Evolutionary conservation across 2,797 vertebrate genomes (phyloP).

Genomic region (Centroberyx gerrardi): DNA sequence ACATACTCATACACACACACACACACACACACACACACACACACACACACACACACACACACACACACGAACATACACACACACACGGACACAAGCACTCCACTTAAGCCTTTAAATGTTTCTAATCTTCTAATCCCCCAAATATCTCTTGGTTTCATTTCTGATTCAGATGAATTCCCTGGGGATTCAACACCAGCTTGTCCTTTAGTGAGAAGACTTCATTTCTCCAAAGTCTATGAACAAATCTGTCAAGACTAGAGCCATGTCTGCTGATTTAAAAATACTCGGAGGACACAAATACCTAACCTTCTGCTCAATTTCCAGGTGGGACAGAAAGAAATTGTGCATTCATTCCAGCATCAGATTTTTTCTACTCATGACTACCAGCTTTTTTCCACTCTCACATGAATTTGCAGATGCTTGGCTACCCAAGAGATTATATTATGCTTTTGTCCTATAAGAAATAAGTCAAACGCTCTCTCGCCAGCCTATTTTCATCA

Average conservation of each 20-base stretch:
- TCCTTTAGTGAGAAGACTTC: background rate
- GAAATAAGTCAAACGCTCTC: too few species aligned
- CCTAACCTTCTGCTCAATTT: background rate
- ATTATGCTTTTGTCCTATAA: too few species aligned
- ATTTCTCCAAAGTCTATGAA: slow-evolving; percentile 7
- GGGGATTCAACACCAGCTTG: slow-evolving; percentile 1
- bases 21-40: background rate
- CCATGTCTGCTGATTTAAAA: background rate
- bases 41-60: too few species aligned
- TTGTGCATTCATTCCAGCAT: too few species aligned
- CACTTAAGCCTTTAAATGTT: slow-evolving; percentile 15
- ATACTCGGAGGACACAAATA: background rate
- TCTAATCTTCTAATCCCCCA: slow-evolving; percentile 29
- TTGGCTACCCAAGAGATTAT: too few species aligned
- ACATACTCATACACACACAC: slow-evolving; percentile 4
- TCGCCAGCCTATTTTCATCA: too few species aligned
- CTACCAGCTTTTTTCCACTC: too few species aligned
- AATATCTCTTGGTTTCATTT: slow-evolving; percentile 11
- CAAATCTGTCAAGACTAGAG: background rate
- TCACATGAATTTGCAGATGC: too few species aligned
- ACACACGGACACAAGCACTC: background rate
- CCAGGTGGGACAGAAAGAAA: background rate
- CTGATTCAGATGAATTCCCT: background rate
- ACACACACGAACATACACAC: too few species aligned
- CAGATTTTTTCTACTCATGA: too few species aligned